phyloP scores from a whole-genome alignment of 2,888 invertebrate species.

The Acleris laterana region DNA sequence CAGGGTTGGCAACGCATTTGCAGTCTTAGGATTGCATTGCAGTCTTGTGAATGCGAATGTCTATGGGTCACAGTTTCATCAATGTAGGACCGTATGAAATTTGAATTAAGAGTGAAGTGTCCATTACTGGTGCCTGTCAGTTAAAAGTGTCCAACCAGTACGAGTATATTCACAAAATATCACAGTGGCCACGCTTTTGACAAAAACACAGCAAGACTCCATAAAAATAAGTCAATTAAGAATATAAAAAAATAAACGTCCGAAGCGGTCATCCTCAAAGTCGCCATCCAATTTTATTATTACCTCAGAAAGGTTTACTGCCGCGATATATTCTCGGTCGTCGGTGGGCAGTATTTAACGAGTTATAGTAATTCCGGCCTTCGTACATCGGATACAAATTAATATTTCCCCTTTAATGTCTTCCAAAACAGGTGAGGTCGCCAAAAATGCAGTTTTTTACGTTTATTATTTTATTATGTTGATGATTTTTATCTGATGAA shows the following conservation, averaged over 20 bases:
- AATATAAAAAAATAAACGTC: conserved; percentile 19
- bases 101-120: too few species aligned
- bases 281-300: conserved; percentile 22
- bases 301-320: conserved; percentile 22
- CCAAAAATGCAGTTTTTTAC: conserved; percentile 4
- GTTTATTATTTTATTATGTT: conserved; percentile 2
- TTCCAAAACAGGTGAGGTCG: conserved; percentile 24
- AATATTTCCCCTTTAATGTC: conserved; percentile 25
- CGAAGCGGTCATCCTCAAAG: conserved; percentile 14
- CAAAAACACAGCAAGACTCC: conserved; percentile 15
- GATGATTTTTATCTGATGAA: too few species aligned
- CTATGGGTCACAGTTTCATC: too few species aligned
- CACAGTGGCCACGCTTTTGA: too few species aligned
- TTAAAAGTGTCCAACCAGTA: too few species aligned
- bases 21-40: too few species aligned
- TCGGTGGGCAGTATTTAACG: conserved; percentile 6
- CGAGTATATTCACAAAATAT: too few species aligned
- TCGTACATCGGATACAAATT: conserved; percentile 28
- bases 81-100: too few species aligned
- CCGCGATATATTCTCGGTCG: conserved; percentile 1
- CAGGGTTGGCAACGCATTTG: too few species aligned
- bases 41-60: too few species aligned
- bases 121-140: too few species aligned
- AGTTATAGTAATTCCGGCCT: conserved; percentile 30
- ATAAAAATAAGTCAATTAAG: conserved; percentile 34